Base-by-base conservation (phyloP, 2,113 vertebrate genomes). In the Austrofundulus limnaeus region DNA sequence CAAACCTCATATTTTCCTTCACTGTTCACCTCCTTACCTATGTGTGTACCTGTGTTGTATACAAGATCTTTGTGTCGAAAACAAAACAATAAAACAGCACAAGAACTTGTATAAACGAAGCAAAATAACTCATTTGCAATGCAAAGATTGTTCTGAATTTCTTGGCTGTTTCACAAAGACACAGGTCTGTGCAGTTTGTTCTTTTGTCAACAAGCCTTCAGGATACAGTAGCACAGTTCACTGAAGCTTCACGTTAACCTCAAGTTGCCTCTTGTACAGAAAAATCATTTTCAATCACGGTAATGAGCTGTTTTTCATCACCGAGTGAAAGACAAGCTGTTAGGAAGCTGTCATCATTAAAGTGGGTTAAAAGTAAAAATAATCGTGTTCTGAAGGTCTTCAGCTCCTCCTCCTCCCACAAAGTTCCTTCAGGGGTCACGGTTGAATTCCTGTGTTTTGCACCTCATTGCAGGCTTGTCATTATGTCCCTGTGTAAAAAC, bases 361-460 rank as follows among this genome's bases (percentile, higher is more conserved):
- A 43, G 2, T 54, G 38, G 1, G 42, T 50, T 2, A 50, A 60
- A 52, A 61, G 56, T 69, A 49, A 13, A 57, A 60, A 63, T 57
- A 57, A 28, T 51, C 9, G n/a, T 13, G n/a, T 24, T 46, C n/a
- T 60, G 66, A 48, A 48, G 20, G 5, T 61, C 72, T 46, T 37
- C 13, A 50, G 46, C 55, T 50, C 16, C 16, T 58, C n/a, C n/a
- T 15, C 55, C 41, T 13, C 1, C n/a, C 11, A 42, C 41, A 41
- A 21, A 39, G 58, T 20, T 46, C 48, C 39, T 59, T 56, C 39
- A 41, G 53, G 43, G 59, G 41, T 70, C 17, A 49, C 47, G 34
- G 75, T 81, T 72, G 71, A 43, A 77, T 70, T 82, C 48, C 69
- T 71, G 46, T 52, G 52, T 48, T 21, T 63, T 64, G 75, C n/a